Base-by-base conservation (phyloP, 1,140 invertebrate genomes). In the Drosophila insularis region DNA sequence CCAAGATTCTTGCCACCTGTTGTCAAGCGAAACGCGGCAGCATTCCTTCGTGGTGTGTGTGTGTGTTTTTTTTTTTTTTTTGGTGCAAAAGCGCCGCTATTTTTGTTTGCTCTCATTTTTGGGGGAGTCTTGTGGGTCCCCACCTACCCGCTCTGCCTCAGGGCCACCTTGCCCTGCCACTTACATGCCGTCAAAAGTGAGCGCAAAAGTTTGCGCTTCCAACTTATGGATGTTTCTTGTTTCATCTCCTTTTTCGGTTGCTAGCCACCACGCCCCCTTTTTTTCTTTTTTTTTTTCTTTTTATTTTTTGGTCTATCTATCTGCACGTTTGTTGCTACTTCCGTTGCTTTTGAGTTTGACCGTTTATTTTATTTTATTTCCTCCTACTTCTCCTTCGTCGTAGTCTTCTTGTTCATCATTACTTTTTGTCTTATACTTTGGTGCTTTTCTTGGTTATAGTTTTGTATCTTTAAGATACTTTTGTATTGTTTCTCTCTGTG, bases 111-210 rank as follows among this genome's bases (percentile, higher is more conserved):
- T 50, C 43, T 21, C 5, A 27, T 27, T 27, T 50, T 50, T 21
- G 17, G 19, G 43, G 43, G 32, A 35, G 32, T 35, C 32, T n/a
- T 37, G 35, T 58, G 6, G 13, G 10, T 4, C 23, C 17, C 8
- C n/a, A n/a, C n/a, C n/a, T n/a, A n/a, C n/a, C n/a, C n/a, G n/a
- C n/a, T n/a, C n/a, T n/a, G n/a, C n/a, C 31, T 1, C 69, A 39
- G 59, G 59, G 58, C 13, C 58, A 0, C 61, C 68, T 46, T 53
- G n/a, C 27, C 50, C n/a, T 43, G 66, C 71, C 59, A 67, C 55
- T 74, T 50, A 50, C 43, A 50, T 19, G 82, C 27, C 84, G 81
- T 86, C 81, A 85, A 85, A 84, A 85, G 81, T 85, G 81, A 86
- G 81, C 81, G 81, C 70, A 74, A 85, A 85, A 85, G 46, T 85